Evolutionary conservation across 2,797 vertebrate genomes (phyloP), one percentile per base, ranked within the genome.

Genomic region (Adrianichthys oophorus): DNA sequence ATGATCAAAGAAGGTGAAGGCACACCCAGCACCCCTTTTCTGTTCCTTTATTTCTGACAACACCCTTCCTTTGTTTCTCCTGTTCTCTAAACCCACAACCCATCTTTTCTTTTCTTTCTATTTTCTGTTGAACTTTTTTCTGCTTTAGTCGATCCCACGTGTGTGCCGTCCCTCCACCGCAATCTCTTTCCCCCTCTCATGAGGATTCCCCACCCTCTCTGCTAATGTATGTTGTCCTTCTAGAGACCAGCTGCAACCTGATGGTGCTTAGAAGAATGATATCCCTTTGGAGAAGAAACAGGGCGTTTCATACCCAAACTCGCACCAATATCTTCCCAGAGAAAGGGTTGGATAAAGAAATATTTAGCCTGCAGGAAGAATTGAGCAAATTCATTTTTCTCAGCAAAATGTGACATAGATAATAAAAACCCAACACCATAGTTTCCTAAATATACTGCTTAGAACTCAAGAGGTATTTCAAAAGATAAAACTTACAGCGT

Each of bases 1-100:
- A 46, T 65, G 79, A 87, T 85, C 82, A 88, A 82, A 85, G 79
- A 65, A 76, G 65, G 82, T 81, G 80, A 80, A 65, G 71, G 40
- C 75, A 82, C 85, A 79, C 84, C 85, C 85, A 70, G 56, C 18
- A 4, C 62, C 75, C 70, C 70, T 79, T 66, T 62, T 52, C 68
- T 73, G 75, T 78, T 82, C 68, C 62, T 84, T 56, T 77, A 41
- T 71, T 64, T 81, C 6, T 63, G 80, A 82, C 83, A 83, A 82
- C 85, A 79, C 85, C 85, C 85, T 84, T 86, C 82, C 82, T 84
- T 71, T 76, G 67, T 53, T 53, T 48, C 68, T 62, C 62, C 59
- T 41, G 41, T 68, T 75, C 71, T 78, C 54, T 72, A 56, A 24
- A 74, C 64, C 49, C 62, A 65, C 53, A 68, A 60, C 65, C 59